Conservation (phyloP, 2,888 invertebrate species). For the Sarcophaga caerulescens region DNA sequence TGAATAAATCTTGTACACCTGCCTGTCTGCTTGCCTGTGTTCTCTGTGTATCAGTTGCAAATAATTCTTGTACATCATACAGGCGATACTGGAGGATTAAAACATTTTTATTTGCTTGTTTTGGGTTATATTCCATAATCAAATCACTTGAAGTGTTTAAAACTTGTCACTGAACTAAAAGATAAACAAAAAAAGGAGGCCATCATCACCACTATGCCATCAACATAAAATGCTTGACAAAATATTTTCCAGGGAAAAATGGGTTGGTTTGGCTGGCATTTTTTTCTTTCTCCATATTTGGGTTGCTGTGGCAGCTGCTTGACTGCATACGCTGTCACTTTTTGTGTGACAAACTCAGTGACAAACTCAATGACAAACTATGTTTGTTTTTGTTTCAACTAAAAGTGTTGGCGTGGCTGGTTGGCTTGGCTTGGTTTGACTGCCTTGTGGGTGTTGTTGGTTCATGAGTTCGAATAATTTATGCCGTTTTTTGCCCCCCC, state of each 20-base stretch:
- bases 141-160: too few relatives aligned
- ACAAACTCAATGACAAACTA: constrained; percentile 15
- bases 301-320: not conserved
- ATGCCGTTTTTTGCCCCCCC: not conserved
- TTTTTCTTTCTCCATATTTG: not conserved
- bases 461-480: not conserved
- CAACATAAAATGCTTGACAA: constrained; percentile 16
- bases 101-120: too few relatives aligned
- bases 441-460: not conserved
- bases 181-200: too few relatives aligned
- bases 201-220: constrained; percentile 17
- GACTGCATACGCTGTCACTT: not conserved
- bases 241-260: not conserved
- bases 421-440: too few relatives aligned
- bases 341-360: not conserved
- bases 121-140: too few relatives aligned
- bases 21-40: too few relatives aligned
- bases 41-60: too few relatives aligned
- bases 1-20: too few relatives aligned
- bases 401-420: not conserved
- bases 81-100: too few relatives aligned
- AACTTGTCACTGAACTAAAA: too few relatives aligned
- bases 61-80: too few relatives aligned
- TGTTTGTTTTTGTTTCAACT: constrained; percentile 1
- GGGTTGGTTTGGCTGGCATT: too few relatives aligned